Percentiles rank a stretch among this genome's conserved stretches.
Conservation (phyloP, 2,888 invertebrate genomes). For the Melanotus villosus region DNA sequence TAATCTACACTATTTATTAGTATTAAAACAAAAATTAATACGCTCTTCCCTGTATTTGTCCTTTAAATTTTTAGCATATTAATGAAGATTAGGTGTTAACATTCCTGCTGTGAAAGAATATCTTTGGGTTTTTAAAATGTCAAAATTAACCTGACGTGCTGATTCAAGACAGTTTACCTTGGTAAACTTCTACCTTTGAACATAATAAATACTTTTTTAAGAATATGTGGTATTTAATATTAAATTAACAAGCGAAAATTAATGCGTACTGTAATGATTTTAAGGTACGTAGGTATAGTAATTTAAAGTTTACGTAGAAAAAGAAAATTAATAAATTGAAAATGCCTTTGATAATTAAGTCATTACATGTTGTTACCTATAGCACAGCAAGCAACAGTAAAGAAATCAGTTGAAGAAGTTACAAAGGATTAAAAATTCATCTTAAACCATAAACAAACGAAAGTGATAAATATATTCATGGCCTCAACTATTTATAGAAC, state of each 20-base stretch:
- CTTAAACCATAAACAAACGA: not conserved
- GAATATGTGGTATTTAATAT: not conserved
- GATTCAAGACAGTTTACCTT: not conserved
- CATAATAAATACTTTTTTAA: not conserved
- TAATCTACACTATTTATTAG: too few relatives aligned
- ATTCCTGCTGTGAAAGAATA: constrained; percentile 6
- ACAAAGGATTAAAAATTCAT: not conserved
- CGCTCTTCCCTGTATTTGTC: not conserved
- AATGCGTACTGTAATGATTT: too few relatives aligned
- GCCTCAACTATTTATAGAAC: constrained; percentile 5
- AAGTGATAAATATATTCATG: not conserved
- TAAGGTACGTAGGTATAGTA: too few relatives aligned
- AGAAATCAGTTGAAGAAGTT: too few relatives aligned
- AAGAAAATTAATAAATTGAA: too few relatives aligned
- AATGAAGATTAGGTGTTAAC: constrained; percentile 2
- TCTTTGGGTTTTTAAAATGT: not conserved
- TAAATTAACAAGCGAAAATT: not conserved
- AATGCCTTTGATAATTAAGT: too few relatives aligned
- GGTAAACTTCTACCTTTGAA: not conserved
- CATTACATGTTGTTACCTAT: too few relatives aligned
- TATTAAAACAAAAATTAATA: too few relatives aligned
- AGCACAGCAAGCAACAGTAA: too few relatives aligned
- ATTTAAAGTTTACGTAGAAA: too few relatives aligned
- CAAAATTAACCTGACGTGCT: not conserved
- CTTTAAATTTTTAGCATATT: not conserved